Conservation (phyloP, 35 echinoderm and acorn worm species). For the Stichopus chloronotus region DNA sequence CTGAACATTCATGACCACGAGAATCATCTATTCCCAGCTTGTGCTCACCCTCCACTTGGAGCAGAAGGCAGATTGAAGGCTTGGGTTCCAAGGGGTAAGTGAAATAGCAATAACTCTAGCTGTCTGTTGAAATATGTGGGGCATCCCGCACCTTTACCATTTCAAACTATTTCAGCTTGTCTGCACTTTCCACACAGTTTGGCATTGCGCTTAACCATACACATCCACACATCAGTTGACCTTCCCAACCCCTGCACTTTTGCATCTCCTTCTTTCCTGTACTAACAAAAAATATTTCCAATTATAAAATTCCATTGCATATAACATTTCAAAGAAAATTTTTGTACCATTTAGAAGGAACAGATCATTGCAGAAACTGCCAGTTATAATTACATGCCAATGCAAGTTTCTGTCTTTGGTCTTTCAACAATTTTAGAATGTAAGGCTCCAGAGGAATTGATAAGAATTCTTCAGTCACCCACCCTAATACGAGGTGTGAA, state of each 20-base stretch:
- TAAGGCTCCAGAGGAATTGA: neutral
- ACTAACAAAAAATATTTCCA: neutral
- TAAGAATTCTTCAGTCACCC: neutral
- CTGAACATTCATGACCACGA: neutral
- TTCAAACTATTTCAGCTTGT: neutral
- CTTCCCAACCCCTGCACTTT: neutral
- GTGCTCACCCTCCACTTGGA: neutral
- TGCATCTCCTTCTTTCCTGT: neutral
- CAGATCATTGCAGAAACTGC: too few relatives aligned
- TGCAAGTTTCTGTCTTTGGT: too few relatives aligned
- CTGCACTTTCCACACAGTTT: neutral
- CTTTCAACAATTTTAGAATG: neutral
- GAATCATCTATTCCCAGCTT: conserved; percentile 5
- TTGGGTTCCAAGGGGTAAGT: conserved; percentile 12
- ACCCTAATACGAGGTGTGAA: neutral
- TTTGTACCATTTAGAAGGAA: too few relatives aligned
- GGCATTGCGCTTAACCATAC: neutral
- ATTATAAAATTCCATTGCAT: neutral
- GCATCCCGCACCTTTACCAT: too few relatives aligned
- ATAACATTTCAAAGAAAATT: neutral
- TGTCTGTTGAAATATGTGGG: too few relatives aligned
- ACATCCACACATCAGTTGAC: neutral
- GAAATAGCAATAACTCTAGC: too few relatives aligned
- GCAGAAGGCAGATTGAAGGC: conserved; percentile 1
- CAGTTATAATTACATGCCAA: too few relatives aligned